These are phyloP conservation scores for Brachyopa scutellaris DNA, from an alignment of 2,888 invertebrate species.

Conservation along the genomic window DNA sequence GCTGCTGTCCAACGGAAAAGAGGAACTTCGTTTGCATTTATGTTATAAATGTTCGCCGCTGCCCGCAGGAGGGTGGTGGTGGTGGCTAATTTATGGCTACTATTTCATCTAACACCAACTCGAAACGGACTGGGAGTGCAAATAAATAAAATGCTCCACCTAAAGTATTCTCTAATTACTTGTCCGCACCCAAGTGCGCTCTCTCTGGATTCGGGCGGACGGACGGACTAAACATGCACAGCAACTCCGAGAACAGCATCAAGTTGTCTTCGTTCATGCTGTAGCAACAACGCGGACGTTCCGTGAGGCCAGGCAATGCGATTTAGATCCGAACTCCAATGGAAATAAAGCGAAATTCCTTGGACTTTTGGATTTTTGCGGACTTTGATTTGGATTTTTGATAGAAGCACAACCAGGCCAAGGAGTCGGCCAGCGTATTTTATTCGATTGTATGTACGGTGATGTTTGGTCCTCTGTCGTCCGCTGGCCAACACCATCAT, in stretches of 20 bases:
- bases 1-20: constrained; percentile 15
- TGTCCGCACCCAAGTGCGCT: constrained; percentile 56
- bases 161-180: constrained; percentile 71
- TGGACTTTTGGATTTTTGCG: constrained; percentile 9
- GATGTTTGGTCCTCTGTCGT: not conserved
- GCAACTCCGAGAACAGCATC: constrained; percentile 23
- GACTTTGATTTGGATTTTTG: constrained; percentile 41
- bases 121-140: constrained; percentile 55
- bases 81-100: constrained; percentile 63
- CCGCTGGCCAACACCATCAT: not conserved
- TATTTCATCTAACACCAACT: constrained; percentile 71
- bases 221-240: constrained; percentile 27
- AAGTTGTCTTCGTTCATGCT: constrained; percentile 32
- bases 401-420: not conserved
- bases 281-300: not conserved
- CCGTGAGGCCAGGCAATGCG: constrained; percentile 24
- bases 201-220: not conserved
- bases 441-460: not conserved
- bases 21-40: constrained; percentile 49
- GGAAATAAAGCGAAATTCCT: constrained; percentile 24
- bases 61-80: too few species aligned
- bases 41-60: constrained; percentile 64
- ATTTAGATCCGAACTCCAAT: constrained; percentile 37
- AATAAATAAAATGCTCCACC: constrained; percentile 70
- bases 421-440: not conserved